A percentile compares a stretch with the other conserved stretches of the same genome.
These are phyloP conservation scores for Apodemia duryi DNA, from an alignment of 2,888 invertebrate genomes.

Conservation along the genomic window DNA sequence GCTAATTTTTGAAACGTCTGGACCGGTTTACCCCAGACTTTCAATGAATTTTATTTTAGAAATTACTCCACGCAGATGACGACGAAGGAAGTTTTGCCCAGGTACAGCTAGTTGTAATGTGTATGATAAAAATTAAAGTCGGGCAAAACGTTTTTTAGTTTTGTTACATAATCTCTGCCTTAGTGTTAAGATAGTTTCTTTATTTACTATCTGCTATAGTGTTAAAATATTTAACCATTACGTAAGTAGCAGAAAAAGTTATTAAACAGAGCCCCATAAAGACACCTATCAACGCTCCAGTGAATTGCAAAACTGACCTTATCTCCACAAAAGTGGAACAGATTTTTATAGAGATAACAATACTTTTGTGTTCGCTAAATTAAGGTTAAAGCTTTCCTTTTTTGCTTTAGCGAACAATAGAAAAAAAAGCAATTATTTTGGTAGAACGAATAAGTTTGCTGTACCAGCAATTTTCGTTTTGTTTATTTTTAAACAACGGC, in stretches of 20 bases:
- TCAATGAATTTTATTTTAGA: too few species aligned
- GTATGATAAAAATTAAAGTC: too few species aligned
- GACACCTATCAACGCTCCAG: constrained; percentile 4
- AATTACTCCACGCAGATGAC: too few species aligned
- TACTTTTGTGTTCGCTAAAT: constrained; percentile 32
- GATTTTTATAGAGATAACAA: constrained; percentile 32
- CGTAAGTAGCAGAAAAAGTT: not conserved
- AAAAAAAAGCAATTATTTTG: constrained; percentile 20
- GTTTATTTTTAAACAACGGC: constrained; percentile 7
- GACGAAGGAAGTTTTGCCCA: too few species aligned
- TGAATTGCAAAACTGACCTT: constrained; percentile 16
- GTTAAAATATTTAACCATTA: too few species aligned
- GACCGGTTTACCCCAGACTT: too few species aligned
- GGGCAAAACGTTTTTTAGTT: too few species aligned
- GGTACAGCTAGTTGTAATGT: too few species aligned
- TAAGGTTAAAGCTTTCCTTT: constrained; percentile 28
- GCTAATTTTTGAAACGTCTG: too few species aligned
- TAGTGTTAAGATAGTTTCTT: too few species aligned
- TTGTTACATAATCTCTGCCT: too few species aligned
- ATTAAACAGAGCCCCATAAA: not conserved
- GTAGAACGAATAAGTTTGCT: constrained; percentile 9
- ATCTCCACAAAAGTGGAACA: constrained; percentile 25
- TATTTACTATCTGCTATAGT: too few species aligned
- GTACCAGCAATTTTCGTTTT: constrained; percentile 1
- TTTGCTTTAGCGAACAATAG: constrained; percentile 26